These are phyloP conservation scores for Acanthopagrus latus DNA, from an alignment of 2,797 vertebrate genomes.

Conservation along the genomic window DNA sequence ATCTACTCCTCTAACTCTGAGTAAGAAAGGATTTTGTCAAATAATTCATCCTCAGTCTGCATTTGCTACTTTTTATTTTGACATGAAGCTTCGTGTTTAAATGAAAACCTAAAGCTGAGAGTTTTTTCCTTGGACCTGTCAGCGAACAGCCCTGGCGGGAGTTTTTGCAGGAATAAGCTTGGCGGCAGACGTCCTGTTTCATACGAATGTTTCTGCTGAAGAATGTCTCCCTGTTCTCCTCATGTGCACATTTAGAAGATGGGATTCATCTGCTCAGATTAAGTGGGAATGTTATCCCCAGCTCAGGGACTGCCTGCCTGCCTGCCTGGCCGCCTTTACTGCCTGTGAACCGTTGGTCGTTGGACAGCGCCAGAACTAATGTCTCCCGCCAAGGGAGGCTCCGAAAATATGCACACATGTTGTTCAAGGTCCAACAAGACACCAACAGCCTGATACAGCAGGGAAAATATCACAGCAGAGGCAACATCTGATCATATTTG, in stretches of 20 bases:
- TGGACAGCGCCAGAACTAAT: conserved; percentile 62
- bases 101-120: conserved; percentile 15
- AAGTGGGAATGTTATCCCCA: conserved; percentile 59
- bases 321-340: conserved; percentile 37
- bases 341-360: conserved; percentile 58
- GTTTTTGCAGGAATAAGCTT: conserved; percentile 28
- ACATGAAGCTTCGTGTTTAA: not conserved
- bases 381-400: conserved; percentile 60
- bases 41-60: not conserved
- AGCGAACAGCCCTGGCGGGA: conserved; percentile 24
- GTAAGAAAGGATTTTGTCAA: not conserved
- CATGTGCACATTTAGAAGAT: conserved; percentile 50
- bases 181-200: conserved; percentile 53
- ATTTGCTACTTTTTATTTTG: conserved; percentile 1
- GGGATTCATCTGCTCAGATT: conserved; percentile 66
- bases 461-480: conserved; percentile 25
- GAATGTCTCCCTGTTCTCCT: conserved; percentile 53
- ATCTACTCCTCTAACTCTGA: not conserved
- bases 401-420: conserved; percentile 73
- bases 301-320: conserved; percentile 43
- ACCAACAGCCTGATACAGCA: conserved; percentile 36
- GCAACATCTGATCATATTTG: conserved; percentile 48
- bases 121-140: conserved; percentile 18
- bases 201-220: conserved; percentile 65
- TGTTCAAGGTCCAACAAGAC: conserved; percentile 64